Conservation (phyloP, 2,888 invertebrate species). For the Osedax fenrisi region DNA sequence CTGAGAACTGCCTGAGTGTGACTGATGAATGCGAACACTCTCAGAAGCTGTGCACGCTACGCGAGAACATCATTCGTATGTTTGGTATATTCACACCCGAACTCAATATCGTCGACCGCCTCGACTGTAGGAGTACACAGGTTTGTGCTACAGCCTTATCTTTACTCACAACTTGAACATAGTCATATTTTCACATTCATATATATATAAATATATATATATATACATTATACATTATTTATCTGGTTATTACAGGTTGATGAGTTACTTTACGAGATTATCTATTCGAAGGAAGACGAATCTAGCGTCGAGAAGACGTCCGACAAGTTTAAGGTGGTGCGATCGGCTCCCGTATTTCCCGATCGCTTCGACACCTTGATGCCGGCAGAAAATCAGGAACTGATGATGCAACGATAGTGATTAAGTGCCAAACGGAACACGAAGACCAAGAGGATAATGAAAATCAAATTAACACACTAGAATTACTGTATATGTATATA, state of each 20-base stretch:
- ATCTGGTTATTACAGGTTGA: slow-evolving; percentile 43
- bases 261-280: slow-evolving; percentile 47
- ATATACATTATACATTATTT: too few species aligned
- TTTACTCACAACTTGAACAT: too few species aligned
- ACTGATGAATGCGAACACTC: slow-evolving; percentile 35
- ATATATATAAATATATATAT: too few species aligned
- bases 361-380: background rate
- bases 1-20: too few species aligned
- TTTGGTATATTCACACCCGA: slow-evolving; percentile 48
- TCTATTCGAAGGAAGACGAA: slow-evolving; percentile 39
- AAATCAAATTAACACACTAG: too few species aligned
- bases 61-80: slow-evolving; percentile 48
- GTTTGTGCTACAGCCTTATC: too few species aligned
- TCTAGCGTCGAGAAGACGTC: background rate
- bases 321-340: background rate
- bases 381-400: too few species aligned
- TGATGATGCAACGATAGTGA: too few species aligned
- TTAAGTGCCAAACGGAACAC: too few species aligned
- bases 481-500: too few species aligned
- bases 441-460: too few species aligned
- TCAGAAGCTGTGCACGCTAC: slow-evolving; percentile 43
- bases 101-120: slow-evolving; percentile 46
- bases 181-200: too few species aligned
- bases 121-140: slow-evolving; percentile 46
- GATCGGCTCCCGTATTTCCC: background rate